Evolutionary conservation across 2,888 invertebrate genomes (phyloP).

Genomic region (Gasteruption jaculator): DNA sequence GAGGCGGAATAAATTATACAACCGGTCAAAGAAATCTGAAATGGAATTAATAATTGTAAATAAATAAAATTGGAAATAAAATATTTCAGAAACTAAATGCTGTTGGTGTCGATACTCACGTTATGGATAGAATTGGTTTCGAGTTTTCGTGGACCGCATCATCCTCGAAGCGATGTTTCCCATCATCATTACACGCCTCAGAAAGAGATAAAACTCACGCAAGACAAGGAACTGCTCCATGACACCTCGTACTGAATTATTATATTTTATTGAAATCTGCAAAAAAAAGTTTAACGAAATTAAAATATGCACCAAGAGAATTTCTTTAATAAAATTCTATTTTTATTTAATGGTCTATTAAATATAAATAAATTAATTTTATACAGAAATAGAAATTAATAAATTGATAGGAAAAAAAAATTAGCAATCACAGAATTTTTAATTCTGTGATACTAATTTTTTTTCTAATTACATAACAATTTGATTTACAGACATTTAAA

Average conservation of each 20-base stretch:
- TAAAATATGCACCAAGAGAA: constrained; percentile 7
- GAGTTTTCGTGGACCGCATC: constrained; percentile 61
- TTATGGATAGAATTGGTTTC: constrained; percentile 26
- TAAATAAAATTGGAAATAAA: no score
- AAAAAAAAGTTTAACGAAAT: not conserved
- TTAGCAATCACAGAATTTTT: no score
- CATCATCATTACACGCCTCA: constrained; percentile 61
- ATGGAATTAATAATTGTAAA: no score
- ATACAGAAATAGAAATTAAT: no score
- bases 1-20: no score
- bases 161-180: constrained; percentile 56
- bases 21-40: no score
- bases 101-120: constrained; percentile 25
- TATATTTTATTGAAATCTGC: not conserved
- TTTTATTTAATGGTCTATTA: constrained; percentile 8
- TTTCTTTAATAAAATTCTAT: not conserved
- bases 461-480: no score
- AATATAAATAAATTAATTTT: not conserved
- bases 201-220: constrained; percentile 60
- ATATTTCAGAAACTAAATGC: constrained; percentile 28
- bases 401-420: no score
- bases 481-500: constrained; percentile 64
- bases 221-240: constrained; percentile 68
- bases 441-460: no score
- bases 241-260: constrained; percentile 63